phyloP scores from a whole-genome alignment of 2,113 vertebrate species.

The Charina bottae region DNA sequence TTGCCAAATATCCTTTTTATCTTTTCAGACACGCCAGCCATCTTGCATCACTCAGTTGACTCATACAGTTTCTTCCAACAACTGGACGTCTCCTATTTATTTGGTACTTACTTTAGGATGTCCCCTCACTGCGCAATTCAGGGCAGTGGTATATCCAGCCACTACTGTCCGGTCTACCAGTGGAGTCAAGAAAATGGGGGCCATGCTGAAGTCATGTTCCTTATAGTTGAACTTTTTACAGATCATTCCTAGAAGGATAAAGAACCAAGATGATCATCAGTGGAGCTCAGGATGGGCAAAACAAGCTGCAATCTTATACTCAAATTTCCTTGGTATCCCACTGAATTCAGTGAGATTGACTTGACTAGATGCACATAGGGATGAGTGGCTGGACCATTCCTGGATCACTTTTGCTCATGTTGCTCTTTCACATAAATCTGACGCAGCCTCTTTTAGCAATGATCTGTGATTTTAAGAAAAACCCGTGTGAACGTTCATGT shows the following conservation, averaged over 20 bases:
- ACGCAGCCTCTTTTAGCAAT: background rate
- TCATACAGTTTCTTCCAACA: background rate
- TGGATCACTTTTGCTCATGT: background rate
- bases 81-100: background rate
- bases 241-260: slow-evolving; percentile 67
- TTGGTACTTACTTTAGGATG: slow-evolving; percentile 78
- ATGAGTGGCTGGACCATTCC: background rate
- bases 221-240: slow-evolving; percentile 69
- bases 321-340: background rate
- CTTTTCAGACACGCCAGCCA: too few relatives aligned
- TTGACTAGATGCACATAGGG: background rate
- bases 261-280: background rate
- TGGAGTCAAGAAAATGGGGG: slow-evolving; percentile 85
- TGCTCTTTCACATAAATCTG: background rate
- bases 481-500: background rate
- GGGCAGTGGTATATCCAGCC: slow-evolving; percentile 83
- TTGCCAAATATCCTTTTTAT: too few relatives aligned
- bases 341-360: background rate
- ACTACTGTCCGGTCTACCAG: slow-evolving; percentile 82
- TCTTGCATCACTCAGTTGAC: background rate
- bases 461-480: background rate
- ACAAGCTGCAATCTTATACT: background rate
- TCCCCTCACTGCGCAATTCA: slow-evolving; percentile 88
- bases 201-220: slow-evolving; percentile 76
- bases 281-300: background rate